These are phyloP conservation scores for Betta splendens DNA, from an alignment of 2,797 vertebrate genomes.

Conservation along the genomic window DNA sequence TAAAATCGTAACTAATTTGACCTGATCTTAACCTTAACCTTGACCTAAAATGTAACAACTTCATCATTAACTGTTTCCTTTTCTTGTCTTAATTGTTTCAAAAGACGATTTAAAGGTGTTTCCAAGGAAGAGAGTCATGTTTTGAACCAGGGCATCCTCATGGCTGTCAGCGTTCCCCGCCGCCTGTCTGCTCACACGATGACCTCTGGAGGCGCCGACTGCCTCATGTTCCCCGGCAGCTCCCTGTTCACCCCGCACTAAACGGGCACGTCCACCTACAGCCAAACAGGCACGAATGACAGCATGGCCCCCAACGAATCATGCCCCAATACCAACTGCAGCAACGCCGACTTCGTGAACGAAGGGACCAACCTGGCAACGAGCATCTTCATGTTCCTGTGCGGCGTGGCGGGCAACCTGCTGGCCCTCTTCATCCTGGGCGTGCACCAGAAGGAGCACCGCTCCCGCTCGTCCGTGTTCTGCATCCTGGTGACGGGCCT, in stretches of 20 bases:
- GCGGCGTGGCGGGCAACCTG: slow-evolving; percentile 86
- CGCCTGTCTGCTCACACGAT: slow-evolving; percentile 16
- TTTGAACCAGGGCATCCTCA: slow-evolving; percentile 4
- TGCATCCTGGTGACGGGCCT: slow-evolving; percentile 90
- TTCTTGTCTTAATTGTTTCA: slow-evolving; percentile 1
- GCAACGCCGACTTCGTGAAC: slow-evolving; percentile 34
- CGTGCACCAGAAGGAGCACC: slow-evolving; percentile 79
- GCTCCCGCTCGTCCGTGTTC: slow-evolving; percentile 85
- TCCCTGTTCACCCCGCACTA: slow-evolving; percentile 14
- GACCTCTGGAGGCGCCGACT: slow-evolving; percentile 27
- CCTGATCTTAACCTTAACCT: too few relatives aligned
- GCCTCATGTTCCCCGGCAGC: slow-evolving; percentile 5
- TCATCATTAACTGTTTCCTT: too few relatives aligned
- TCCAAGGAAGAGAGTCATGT: background rate
- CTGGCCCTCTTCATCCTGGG: slow-evolving; percentile 88
- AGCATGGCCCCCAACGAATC: slow-evolving; percentile 58
- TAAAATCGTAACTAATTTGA: too few relatives aligned
- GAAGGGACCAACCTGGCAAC: slow-evolving; percentile 67
- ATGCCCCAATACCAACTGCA: slow-evolving; percentile 63
- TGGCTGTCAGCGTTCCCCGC: slow-evolving; percentile 11
- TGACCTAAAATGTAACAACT: too few relatives aligned
- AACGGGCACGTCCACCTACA: background rate
- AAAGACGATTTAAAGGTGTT: slow-evolving; percentile 15
- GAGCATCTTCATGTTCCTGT: slow-evolving; percentile 88
- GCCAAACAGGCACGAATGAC: slow-evolving; percentile 22